Percentiles rank a stretch among this genome's conserved stretches.
These are phyloP conservation scores for Grantiella picta DNA, from an alignment of 2,113 vertebrate genomes.

Conservation along the genomic window DNA sequence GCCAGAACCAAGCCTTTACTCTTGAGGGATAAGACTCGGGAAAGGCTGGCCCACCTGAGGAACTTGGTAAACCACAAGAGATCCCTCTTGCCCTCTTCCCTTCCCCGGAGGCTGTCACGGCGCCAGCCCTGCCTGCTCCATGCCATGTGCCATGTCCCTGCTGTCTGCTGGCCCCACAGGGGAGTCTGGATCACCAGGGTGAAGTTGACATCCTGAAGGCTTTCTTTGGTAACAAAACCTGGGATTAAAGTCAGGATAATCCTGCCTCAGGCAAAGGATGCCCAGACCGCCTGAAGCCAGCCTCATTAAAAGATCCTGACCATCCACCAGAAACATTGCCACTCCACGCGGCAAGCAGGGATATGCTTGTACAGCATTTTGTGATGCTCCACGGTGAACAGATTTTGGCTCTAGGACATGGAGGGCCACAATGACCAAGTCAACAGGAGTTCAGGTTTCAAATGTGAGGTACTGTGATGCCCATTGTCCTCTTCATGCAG, in stretches of 20 bases:
- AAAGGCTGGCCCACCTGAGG: neutral
- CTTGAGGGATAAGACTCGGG: neutral
- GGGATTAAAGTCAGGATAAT: neutral
- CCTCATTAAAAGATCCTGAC: neutral
- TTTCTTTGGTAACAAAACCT: neutral
- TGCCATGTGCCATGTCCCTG: rapidly evolving
- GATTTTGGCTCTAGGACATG: neutral
- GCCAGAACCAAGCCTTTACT: neutral
- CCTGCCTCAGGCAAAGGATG: neutral
- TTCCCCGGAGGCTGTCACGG: rapidly evolving
- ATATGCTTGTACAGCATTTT: neutral
- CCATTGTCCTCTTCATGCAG: neutral
- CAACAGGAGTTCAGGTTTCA: neutral
- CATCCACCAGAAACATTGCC: neutral
- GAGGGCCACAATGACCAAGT: neutral
- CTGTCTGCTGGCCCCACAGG: neutral
- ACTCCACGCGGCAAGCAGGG: neutral
- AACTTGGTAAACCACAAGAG: rapidly evolving
- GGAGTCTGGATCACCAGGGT: neutral
- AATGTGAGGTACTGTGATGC: neutral
- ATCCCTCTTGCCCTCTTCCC: neutral
- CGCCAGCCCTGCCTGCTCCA: neutral
- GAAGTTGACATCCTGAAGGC: neutral
- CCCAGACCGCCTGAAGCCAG: neutral
- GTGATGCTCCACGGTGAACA: rapidly evolving